Conservation (phyloP, 2,888 invertebrate genomes). For the Nomada flava region DNA sequence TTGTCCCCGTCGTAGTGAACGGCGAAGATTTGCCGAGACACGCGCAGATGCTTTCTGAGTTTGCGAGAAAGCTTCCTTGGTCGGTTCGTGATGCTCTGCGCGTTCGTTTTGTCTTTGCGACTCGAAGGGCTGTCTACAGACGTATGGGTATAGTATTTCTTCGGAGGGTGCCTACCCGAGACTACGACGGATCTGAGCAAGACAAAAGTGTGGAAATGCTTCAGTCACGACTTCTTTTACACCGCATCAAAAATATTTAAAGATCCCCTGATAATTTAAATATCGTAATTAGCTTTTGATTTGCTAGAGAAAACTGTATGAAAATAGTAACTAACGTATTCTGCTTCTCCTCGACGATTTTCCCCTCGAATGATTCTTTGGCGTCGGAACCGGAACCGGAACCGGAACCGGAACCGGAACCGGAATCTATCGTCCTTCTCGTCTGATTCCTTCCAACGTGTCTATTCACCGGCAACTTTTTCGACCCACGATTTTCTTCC, state of each 20-base stretch:
- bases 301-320: neutral
- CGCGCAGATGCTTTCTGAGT: slow-evolving; percentile 58
- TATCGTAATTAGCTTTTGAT: neutral
- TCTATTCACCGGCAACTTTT: neutral
- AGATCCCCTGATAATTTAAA: neutral
- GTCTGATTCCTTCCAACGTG: slow-evolving; percentile 8
- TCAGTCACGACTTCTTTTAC: neutral
- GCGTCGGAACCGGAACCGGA: neutral
- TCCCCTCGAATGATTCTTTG: neutral
- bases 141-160: slow-evolving; percentile 68
- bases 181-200: slow-evolving; percentile 30
- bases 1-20: slow-evolving; percentile 79
- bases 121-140: neutral
- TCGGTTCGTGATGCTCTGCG: neutral
- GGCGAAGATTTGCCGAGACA: slow-evolving; percentile 73
- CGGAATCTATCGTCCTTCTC: neutral
- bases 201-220: neutral
- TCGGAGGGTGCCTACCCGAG: slow-evolving; percentile 65
- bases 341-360: neutral
- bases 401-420: neutral
- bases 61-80: slow-evolving; percentile 1
- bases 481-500: neutral
- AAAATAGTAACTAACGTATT: slow-evolving; percentile 27
- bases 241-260: neutral
- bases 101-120: neutral